These are phyloP conservation scores for Rhincodon typus DNA, from an alignment of 2,797 vertebrate species.

Conservation along the genomic window DNA sequence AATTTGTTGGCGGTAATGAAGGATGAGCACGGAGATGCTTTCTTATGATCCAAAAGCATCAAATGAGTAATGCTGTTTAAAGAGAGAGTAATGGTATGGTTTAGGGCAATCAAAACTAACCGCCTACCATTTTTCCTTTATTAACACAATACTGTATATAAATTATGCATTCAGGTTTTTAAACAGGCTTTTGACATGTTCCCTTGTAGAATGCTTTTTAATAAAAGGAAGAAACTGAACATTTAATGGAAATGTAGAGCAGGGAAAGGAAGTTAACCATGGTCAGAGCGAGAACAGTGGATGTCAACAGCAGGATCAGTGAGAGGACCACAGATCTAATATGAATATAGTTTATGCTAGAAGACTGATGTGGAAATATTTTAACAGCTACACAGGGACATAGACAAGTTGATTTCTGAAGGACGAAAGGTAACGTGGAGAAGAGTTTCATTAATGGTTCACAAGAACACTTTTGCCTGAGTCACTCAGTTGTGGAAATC, in stretches of 20 bases:
- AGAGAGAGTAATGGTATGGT: background rate
- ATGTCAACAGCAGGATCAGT: background rate
- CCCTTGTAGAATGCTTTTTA: too few species aligned
- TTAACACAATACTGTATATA: background rate
- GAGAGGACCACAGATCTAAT: background rate
- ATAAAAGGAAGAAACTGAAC: background rate
- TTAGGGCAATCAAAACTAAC: background rate
- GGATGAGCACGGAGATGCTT: background rate
- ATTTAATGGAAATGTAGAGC: background rate
- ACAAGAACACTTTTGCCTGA: too few species aligned
- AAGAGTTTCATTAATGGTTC: too few species aligned
- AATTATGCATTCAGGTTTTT: background rate
- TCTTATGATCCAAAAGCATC: background rate
- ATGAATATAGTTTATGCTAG: background rate
- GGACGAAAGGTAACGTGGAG: background rate
- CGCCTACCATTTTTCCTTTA: background rate
- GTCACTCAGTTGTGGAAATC: too few species aligned
- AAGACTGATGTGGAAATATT: background rate
- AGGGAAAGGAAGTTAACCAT: background rate
- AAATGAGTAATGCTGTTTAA: background rate
- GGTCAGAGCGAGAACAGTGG: background rate
- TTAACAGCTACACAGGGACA: background rate
- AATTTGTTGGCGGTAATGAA: background rate
- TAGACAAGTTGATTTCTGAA: background rate
- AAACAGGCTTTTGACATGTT: background rate